These are phyloP conservation scores for Brachypteracias leptosomus DNA, from an alignment of 2,113 vertebrate species.

Conservation along the genomic window DNA sequence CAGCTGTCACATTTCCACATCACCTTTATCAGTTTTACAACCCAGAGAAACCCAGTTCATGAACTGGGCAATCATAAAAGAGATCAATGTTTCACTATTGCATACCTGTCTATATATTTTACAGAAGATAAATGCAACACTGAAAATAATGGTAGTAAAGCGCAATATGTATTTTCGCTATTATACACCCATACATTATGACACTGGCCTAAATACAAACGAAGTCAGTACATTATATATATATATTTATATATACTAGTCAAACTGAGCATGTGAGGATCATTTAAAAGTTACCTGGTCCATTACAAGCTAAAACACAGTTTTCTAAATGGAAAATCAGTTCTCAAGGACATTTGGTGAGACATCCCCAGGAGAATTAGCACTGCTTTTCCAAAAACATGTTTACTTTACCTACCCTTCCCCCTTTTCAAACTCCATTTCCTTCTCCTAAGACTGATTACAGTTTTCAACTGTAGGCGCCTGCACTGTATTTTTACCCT, in stretches of 20 bases:
- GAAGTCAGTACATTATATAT: neutral
- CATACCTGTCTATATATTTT: neutral
- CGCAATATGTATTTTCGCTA: rapidly evolving
- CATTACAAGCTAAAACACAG: neutral
- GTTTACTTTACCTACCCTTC: neutral
- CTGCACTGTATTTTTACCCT: neutral
- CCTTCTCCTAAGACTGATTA: neutral
- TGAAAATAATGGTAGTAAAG: rapidly evolving
- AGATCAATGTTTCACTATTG: neutral
- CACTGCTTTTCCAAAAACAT: neutral
- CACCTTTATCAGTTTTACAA: neutral
- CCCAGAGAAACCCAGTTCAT: neutral
- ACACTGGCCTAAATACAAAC: neutral
- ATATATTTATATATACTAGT: neutral
- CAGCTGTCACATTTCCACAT: rapidly evolving
- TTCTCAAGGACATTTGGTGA: neutral
- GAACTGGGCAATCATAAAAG: neutral
- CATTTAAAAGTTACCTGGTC: neutral
- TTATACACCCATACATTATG: neutral
- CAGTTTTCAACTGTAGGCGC: neutral
- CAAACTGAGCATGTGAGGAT: neutral
- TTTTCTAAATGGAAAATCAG: neutral
- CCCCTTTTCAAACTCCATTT: neutral
- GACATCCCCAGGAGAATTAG: neutral
- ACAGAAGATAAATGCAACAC: neutral